phyloP scores from a whole-genome alignment of 2,797 vertebrate genomes.

The Tolypeutes matacus region DNA sequence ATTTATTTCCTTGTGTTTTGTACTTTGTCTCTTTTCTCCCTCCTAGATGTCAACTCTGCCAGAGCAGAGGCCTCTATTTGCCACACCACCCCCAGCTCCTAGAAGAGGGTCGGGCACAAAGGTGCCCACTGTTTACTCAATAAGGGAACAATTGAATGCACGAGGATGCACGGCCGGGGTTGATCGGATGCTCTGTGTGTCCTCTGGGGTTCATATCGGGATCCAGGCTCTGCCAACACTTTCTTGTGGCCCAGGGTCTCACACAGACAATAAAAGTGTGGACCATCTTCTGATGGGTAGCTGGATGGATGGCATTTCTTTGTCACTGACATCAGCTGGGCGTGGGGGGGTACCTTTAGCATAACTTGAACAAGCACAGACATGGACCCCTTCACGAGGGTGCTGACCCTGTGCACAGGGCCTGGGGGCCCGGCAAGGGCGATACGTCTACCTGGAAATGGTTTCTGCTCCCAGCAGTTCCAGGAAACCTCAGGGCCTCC shows the following conservation, averaged over 20 bases:
- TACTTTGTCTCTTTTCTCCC: neutral
- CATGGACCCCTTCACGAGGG: neutral
- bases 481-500: neutral
- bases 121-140: rapidly evolving
- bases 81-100: neutral
- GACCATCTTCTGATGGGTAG: neutral
- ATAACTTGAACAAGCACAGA: neutral
- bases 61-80: neutral
- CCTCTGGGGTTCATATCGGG: neutral
- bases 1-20: neutral
- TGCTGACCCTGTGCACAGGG: neutral
- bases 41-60: rapidly evolving
- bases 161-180: neutral
- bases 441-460: neutral
- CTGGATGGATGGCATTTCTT: rapidly evolving
- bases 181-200: neutral
- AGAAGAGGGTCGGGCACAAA: neutral
- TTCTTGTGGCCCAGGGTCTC: neutral
- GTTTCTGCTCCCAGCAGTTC: neutral
- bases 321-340: neutral
- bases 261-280: neutral
- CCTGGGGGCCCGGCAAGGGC: neutral
- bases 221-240: constrained; percentile 29
- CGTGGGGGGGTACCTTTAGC: neutral
- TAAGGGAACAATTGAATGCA: neutral